phyloP scores from a whole-genome alignment of 2,797 vertebrate genomes.

The Sebastes vulpes region DNA sequence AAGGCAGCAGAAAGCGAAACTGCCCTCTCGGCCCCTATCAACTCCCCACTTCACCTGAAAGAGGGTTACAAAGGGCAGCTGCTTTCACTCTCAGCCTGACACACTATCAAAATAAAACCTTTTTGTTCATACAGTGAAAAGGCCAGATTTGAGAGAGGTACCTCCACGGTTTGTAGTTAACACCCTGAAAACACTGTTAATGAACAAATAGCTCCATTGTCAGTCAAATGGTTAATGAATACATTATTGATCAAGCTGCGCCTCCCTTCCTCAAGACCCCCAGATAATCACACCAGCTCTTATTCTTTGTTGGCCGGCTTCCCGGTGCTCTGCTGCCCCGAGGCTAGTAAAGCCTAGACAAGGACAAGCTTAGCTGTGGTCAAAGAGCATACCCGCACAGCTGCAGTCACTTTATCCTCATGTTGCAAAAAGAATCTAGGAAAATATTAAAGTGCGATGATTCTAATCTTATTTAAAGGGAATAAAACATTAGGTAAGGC shows the following conservation, averaged over 20 bases:
- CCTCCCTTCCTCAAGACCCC: conserved; percentile 57
- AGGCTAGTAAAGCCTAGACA: conserved; percentile 65
- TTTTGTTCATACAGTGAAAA: not conserved
- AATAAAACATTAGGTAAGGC: conserved; percentile 71
- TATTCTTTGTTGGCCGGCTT: conserved; percentile 58
- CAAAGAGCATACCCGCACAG: conserved; percentile 61
- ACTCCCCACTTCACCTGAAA: conserved; percentile 40
- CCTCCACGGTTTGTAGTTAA: conserved; percentile 19
- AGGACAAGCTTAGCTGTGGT: conserved; percentile 64
- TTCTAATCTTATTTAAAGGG: conserved; percentile 62
- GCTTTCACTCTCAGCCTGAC: not conserved
- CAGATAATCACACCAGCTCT: conserved; percentile 71
- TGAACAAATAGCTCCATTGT: conserved; percentile 62
- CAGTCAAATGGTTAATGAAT: conserved; percentile 78
- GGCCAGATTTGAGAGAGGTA: conserved; percentile 2
- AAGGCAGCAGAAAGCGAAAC: conserved; percentile 79
- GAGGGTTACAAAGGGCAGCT: conserved; percentile 7
- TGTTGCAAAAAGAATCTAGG: conserved; percentile 50
- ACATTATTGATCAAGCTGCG: conserved; percentile 82
- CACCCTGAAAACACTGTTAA: conserved; percentile 55
- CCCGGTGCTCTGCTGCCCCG: conserved; percentile 48
- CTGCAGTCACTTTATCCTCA: conserved; percentile 42
- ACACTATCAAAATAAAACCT: conserved; percentile 33
- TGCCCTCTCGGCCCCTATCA: conserved; percentile 70
- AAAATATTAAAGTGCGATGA: conserved; percentile 53